Evolutionary conservation across 2,888 invertebrate species (phyloP).

Genomic region (Plebejus anna): DNA sequence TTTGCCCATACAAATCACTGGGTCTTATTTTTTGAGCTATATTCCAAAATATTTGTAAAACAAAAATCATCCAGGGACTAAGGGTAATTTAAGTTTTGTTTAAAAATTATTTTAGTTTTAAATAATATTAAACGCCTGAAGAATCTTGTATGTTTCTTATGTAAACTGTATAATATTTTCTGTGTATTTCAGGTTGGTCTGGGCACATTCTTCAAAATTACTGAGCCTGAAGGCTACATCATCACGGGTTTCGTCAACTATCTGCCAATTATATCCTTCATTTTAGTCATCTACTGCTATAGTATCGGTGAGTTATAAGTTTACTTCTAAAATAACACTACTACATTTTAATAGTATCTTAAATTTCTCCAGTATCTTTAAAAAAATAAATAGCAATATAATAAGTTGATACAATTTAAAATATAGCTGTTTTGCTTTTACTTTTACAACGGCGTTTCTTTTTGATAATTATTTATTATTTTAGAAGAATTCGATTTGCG

Average conservation of each 20-base stretch:
- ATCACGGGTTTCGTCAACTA: slow-evolving; percentile 27
- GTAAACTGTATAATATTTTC: neutral
- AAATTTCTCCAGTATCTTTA: neutral
- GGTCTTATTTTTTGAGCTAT: too few relatives aligned
- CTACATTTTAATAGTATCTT: too few relatives aligned
- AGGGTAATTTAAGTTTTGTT: too few relatives aligned
- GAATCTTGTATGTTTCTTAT: too few relatives aligned
- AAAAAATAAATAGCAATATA: neutral
- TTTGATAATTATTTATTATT: too few relatives aligned
- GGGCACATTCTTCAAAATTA: slow-evolving; percentile 26
- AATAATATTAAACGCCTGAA: too few relatives aligned
- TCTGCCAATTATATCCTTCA: neutral
- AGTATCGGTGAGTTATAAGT: slow-evolving; percentile 33
- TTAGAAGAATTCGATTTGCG: too few relatives aligned
- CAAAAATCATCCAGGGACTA: too few relatives aligned
- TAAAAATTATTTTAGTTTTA: too few relatives aligned
- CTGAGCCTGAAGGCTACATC: slow-evolving; percentile 12
- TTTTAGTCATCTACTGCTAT: slow-evolving; percentile 23
- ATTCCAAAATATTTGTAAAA: too few relatives aligned
- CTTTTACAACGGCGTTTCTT: neutral
- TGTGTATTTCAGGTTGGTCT: slow-evolving; percentile 19
- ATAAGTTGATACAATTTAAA: neutral
- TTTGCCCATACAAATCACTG: too few relatives aligned
- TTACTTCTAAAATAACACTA: too few relatives aligned
- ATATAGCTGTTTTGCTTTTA: neutral